Evolutionary conservation across 2,888 invertebrate species (phyloP), one percentile per base, ranked within the genome.

Genomic region (Embidobia sp.): DNA sequence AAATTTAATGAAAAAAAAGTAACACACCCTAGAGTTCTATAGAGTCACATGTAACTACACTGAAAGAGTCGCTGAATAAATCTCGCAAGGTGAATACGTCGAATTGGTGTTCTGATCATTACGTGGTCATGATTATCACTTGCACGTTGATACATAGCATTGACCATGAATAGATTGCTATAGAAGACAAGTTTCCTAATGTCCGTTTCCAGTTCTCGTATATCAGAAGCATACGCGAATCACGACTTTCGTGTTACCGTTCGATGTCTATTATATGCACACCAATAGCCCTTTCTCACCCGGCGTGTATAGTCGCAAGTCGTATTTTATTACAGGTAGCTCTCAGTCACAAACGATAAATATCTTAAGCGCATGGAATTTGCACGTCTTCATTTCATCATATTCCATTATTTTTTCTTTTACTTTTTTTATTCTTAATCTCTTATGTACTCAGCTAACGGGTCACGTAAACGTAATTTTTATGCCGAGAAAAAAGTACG

Each of bases 221-320:
- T 85, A 86, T 86, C 84, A 85, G 81, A 82, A 82, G 81, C 61
- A 77, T 80, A 85, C 83, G 81, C 82, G 82, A 82, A 84, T 87
- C 87, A 87, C 86, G 87, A 86, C 83, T 86, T 84, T 84, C 86
- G 81, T 86, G 86, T 86, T 85, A 80, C 82, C 78, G 67, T 53
- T 75, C 77, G 79, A 79, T 81, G 77, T 74, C 73, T 78, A 80
- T 82, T 76, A 67, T 78, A 77, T 77, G 78, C 79, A 80, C 69
- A 80, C 77, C 77, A 78, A 79, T 81, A 79, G 79, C 73, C 46
- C 42, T 63, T 67, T 70, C 66, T 70, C 70, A 67, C 72, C 59
- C 63, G 15, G 53, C 46, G 61, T 70, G 70, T 64, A 51, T 74
- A 55, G 69, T 55, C 70, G 73, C 63, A 51, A 64, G 63, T 61